Evolutionary conservation across 1,140 invertebrate species (phyloP).

Genomic region (Nasonia giraulti): DNA sequence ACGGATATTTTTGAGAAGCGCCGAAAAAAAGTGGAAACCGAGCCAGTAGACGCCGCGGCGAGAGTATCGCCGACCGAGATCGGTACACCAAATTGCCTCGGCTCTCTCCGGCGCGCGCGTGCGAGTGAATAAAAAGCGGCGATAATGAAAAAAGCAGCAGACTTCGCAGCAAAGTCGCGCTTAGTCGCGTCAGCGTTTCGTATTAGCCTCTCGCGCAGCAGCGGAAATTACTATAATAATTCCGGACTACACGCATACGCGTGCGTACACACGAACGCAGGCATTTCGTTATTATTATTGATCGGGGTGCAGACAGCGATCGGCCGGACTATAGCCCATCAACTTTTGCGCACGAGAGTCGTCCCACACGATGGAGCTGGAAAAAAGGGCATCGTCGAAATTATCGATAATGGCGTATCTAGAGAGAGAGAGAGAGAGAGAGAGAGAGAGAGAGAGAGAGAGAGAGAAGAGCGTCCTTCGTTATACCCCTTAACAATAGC

Average conservation of each 20-base stretch:
- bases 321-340: neutral
- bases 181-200: neutral
- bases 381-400: slow-evolving; percentile 65
- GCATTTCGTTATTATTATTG: slow-evolving; percentile 71
- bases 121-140: slow-evolving; percentile 43
- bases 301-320: slow-evolving; percentile 64
- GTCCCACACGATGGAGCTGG: slow-evolving; percentile 41
- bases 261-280: slow-evolving; percentile 60
- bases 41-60: neutral
- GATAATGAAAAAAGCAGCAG: slow-evolving; percentile 39
- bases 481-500: slow-evolving; percentile 59
- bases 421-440: slow-evolving; percentile 46
- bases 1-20: no score
- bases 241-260: slow-evolving; percentile 51
- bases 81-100: slow-evolving; percentile 36
- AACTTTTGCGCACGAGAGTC: slow-evolving; percentile 52
- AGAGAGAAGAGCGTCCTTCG: slow-evolving; percentile 51
- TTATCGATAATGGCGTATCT: slow-evolving; percentile 70
- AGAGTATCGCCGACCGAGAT: neutral
- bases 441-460: slow-evolving; percentile 44
- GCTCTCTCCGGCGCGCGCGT: neutral
- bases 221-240: slow-evolving; percentile 73
- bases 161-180: neutral
- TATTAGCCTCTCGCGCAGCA: slow-evolving; percentile 36
- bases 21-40: neutral